Conservation (phyloP, 2,888 invertebrate species). For the Julus scanicus region DNA sequence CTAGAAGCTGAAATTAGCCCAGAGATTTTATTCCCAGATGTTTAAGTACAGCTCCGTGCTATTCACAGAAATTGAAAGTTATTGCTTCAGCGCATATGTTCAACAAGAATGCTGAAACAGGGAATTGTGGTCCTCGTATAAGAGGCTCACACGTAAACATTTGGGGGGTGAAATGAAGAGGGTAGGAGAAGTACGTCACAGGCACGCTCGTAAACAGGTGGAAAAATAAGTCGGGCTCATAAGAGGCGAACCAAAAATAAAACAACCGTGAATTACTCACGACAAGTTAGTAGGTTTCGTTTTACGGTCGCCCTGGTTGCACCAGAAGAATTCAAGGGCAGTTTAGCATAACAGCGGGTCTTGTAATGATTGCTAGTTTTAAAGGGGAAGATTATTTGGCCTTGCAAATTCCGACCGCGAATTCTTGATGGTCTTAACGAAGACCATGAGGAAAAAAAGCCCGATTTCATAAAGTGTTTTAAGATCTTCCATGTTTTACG, state of each 20-base stretch:
- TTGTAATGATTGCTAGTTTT: background rate
- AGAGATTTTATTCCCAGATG: background rate
- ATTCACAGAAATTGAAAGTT: slow-evolving; percentile 10
- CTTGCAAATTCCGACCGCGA: background rate
- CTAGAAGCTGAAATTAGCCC: background rate
- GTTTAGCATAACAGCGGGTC: background rate
- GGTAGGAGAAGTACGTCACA: background rate
- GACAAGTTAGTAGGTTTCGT: slow-evolving; percentile 26
- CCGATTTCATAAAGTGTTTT: too few relatives aligned
- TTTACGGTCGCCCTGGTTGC: background rate
- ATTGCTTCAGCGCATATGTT: background rate
- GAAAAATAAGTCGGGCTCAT: slow-evolving; percentile 37
- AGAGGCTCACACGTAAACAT: background rate
- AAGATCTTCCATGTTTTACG: too few relatives aligned
- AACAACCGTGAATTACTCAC: slow-evolving; percentile 18
- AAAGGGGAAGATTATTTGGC: background rate
- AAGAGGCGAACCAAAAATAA: slow-evolving; percentile 39
- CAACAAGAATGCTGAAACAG: background rate
- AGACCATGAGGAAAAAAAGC: too few relatives aligned
- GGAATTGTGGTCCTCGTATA: slow-evolving; percentile 37
- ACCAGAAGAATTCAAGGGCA: slow-evolving; percentile 3
- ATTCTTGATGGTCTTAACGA: background rate
- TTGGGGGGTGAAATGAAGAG: background rate
- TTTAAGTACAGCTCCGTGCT: background rate
- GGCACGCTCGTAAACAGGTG: slow-evolving; percentile 26